These are phyloP conservation scores for Abrostola triplasia DNA, from an alignment of 2,888 invertebrate species.

Conservation along the genomic window DNA sequence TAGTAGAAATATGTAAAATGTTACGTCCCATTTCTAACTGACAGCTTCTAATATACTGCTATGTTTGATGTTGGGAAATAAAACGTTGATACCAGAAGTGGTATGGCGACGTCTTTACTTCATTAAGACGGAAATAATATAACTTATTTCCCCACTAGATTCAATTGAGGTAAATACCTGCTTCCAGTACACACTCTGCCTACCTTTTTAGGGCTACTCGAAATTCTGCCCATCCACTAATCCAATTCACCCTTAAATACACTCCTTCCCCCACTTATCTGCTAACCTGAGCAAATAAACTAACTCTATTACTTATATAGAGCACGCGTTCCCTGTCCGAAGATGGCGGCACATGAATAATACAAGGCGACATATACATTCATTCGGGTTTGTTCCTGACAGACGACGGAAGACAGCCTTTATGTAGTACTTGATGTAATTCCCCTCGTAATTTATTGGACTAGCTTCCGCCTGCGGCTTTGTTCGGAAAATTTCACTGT, in stretches of 20 bases:
- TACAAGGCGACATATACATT: slow-evolving; percentile 46
- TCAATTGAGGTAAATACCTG: no score
- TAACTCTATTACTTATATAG: slow-evolving; percentile 11
- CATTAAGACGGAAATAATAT: no score
- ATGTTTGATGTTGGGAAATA: no score
- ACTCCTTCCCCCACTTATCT: neutral
- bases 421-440: slow-evolving; percentile 52
- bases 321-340: slow-evolving; percentile 40
- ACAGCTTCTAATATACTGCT: no score
- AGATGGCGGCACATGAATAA: slow-evolving; percentile 58
- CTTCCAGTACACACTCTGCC: no score
- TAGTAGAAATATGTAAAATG: no score
- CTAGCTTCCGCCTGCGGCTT: no score
- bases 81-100: no score
- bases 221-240: neutral
- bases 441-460: slow-evolving; percentile 15
- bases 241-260: slow-evolving; percentile 5
- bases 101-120: no score
- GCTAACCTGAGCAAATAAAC: slow-evolving; percentile 23
- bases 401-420: slow-evolving; percentile 55
- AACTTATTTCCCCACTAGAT: no score
- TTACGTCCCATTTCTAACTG: no score
- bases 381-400: slow-evolving; percentile 52
- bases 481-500: no score
- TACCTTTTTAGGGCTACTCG: neutral